A percentile compares a stretch with the other conserved stretches of the same genome.
Evolutionary conservation across 2,797 vertebrate species (phyloP).

Genomic region (Cossypha niveicapilla): DNA sequence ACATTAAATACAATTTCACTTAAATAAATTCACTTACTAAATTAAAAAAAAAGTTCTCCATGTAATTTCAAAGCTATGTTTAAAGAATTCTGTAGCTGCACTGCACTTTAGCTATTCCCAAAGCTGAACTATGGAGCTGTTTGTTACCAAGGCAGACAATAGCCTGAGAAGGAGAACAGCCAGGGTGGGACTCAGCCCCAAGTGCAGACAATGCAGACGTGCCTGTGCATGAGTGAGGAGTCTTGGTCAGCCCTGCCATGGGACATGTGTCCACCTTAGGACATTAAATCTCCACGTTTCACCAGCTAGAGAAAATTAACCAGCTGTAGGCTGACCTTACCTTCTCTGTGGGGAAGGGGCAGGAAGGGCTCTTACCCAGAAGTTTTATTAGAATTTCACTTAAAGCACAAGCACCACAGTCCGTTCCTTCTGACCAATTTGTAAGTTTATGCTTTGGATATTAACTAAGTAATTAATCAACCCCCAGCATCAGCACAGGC

Average conservation of each 20-base stretch:
- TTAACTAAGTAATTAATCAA: neutral
- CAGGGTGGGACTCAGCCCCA: neutral
- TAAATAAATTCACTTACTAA: neutral
- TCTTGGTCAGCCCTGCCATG: neutral
- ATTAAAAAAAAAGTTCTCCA: neutral
- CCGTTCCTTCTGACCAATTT: neutral
- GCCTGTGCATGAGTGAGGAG: rapidly evolving
- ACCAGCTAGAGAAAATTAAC: neutral
- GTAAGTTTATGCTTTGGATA: neutral
- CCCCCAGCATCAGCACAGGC: neutral
- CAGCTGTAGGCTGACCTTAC: neutral
- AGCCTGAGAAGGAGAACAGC: neutral
- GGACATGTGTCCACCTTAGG: neutral
- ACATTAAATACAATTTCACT: neutral
- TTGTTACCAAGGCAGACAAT: neutral
- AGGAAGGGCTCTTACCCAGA: neutral
- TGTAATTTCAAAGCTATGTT: neutral
- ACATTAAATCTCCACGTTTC: neutral
- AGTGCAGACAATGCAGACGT: neutral
- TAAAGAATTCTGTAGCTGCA: neutral
- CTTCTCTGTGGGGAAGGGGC: neutral
- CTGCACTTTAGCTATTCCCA: neutral
- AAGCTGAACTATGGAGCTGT: neutral
- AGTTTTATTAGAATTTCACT: neutral
- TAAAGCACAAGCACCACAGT: neutral